Conservation (phyloP, 2,113 vertebrate species). For the Trochalopteron elliotii region DNA sequence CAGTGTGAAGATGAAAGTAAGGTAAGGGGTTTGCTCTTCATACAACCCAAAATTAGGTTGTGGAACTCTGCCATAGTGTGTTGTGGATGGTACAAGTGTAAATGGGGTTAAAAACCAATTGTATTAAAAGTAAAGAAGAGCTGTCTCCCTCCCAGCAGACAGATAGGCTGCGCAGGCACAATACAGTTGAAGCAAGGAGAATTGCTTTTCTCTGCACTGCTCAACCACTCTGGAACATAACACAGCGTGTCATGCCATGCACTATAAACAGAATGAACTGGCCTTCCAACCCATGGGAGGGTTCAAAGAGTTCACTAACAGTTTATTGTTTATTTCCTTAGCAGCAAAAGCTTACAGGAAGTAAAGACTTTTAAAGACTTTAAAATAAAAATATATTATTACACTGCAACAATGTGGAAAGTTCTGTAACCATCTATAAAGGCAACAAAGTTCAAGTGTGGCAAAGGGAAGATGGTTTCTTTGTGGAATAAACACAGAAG, state of each 20-base stretch:
- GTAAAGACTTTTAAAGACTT: no score
- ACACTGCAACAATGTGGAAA: not conserved
- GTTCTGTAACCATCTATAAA: not conserved
- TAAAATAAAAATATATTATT: no score
- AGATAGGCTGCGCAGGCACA: not conserved
- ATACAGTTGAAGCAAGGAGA: not conserved
- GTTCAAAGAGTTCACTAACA: not conserved
- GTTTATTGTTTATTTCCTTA: not conserved
- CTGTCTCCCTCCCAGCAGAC: not conserved
- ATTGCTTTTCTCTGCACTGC: not conserved
- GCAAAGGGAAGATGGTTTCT: fast-evolving
- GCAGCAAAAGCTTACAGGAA: not conserved
- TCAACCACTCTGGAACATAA: not conserved
- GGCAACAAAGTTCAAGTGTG: not conserved
- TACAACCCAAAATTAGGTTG: not conserved
- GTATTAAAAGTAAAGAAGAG: not conserved
- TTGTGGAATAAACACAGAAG: not conserved
- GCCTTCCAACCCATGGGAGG: not conserved
- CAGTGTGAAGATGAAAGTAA: not conserved
- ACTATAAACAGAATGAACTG: not conserved
- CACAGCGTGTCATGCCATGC: fast-evolving
- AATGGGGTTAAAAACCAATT: not conserved
- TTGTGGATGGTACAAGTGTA: not conserved
- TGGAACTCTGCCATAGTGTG: not conserved
- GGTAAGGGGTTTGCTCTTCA: not conserved